Evolutionary conservation across 1,140 invertebrate species (phyloP).

Genomic region (Drosophila azteca): DNA sequence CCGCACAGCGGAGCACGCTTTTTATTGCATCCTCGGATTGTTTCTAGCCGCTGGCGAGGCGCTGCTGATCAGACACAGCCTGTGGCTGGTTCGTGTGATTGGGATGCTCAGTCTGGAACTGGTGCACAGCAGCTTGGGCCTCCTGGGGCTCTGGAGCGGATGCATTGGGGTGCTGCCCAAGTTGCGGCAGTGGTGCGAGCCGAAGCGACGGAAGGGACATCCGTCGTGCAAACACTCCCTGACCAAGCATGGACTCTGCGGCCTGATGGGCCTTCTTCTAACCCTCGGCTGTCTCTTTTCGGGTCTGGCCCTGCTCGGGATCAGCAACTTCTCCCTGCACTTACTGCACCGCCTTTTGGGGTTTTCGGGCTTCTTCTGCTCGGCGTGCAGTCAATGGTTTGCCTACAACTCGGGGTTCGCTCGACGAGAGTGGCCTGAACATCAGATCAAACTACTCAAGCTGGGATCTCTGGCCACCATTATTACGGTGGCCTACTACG

Average conservation of each 20-base stretch:
- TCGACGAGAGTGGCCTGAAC: conserved; percentile 12
- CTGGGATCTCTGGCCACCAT: background rate
- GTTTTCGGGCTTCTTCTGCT: background rate
- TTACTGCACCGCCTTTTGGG: conserved; percentile 29
- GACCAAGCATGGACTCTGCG: conserved; percentile 36
- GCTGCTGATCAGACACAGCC: conserved; percentile 4
- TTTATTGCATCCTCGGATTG: conserved; percentile 21
- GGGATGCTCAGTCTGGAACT: too few species aligned
- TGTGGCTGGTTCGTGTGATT: background rate
- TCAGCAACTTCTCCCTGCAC: background rate
- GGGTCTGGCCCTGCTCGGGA: conserved; percentile 4
- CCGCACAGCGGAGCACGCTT: conserved; percentile 27
- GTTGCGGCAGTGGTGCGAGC: background rate
- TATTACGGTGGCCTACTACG: background rate
- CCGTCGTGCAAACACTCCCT: conserved; percentile 1
- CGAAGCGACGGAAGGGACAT: too few species aligned
- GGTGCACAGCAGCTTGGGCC: conserved; percentile 32
- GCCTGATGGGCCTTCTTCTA: conserved; percentile 3
- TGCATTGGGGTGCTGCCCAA: conserved; percentile 18
- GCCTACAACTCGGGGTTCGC: conserved; percentile 36
- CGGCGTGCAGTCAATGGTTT: conserved; percentile 22
- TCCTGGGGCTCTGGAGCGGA: conserved; percentile 6
- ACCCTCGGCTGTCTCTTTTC: background rate
- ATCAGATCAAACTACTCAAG: conserved; percentile 15
- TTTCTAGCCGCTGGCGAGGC: conserved; percentile 19